phyloP scores from a whole-genome alignment of 1,140 invertebrate species.

The Caenorhabditis elegans region DNA sequence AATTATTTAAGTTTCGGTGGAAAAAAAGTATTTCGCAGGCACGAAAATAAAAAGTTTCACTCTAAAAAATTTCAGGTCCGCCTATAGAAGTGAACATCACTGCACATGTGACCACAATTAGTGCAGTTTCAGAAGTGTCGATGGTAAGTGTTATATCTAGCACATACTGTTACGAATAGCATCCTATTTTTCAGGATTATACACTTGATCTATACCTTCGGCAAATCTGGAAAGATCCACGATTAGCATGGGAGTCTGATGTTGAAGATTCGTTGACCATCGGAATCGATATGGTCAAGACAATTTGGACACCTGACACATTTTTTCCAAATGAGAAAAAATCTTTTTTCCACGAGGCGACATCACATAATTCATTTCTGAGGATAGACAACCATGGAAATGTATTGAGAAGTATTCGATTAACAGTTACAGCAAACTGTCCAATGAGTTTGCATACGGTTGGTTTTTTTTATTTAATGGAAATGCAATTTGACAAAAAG shows the following conservation, averaged over 20 bases:
- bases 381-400: constrained; percentile 69
- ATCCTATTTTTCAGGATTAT: constrained; percentile 78
- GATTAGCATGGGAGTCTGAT: constrained; percentile 76
- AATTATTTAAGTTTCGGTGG: too few relatives aligned
- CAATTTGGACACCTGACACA: constrained; percentile 96
- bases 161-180: background rate
- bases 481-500: too few relatives aligned
- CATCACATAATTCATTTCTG: constrained; percentile 76
- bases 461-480: background rate
- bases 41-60: background rate
- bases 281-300: constrained; percentile 90
- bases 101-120: constrained; percentile 97
- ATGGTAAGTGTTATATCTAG: constrained; percentile 76
- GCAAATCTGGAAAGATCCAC: constrained; percentile 93
- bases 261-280: constrained; percentile 38
- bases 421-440: constrained; percentile 94
- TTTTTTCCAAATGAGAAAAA: constrained; percentile 91
- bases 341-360: constrained; percentile 95
- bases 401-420: constrained; percentile 70
- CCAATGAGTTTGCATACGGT: constrained; percentile 86
- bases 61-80: constrained; percentile 57
- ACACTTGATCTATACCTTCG: constrained; percentile 98
- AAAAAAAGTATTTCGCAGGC: too few relatives aligned
- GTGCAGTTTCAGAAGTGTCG: constrained; percentile 96
- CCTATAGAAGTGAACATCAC: constrained; percentile 89